Evolutionary conservation across 2,113 vertebrate species (phyloP), one percentile per base, ranked within the genome.

Genomic region (Myotis brandtii): DNA sequence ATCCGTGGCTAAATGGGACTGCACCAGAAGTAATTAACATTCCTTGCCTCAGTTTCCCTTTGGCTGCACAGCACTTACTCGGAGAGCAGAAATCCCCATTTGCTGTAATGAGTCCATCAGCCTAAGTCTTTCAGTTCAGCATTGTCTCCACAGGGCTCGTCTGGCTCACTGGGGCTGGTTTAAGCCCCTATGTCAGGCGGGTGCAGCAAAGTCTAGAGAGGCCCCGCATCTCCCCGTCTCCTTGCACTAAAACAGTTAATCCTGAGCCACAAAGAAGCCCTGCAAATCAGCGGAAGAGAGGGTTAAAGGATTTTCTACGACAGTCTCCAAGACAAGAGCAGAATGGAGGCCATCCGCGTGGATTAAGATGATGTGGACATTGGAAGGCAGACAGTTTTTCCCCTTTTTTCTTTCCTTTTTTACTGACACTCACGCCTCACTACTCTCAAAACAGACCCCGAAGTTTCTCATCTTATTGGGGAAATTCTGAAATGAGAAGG

Each of bases 201-300:
- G 30, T 23, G 43, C 73, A 67, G 86, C 67, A 25, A 21, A 27
- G 27, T 3, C 16, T 0, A 1, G 30, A 76, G 83, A 2, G 10
- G 64, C 94, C 67, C 72, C n/a, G 13, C 70, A 25, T 0, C 62
- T 88, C 91, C 79, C 92, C 0, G 2, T 30, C 76, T 72, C 67
- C 95, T 93, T 64, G 48, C 93, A 97, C 97, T 92, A 54, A 96
- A 97, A 96, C 32, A 72, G 89, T 84, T 91, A 73, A 93, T 94
- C 92, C 92, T 83, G 93, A 91, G 92, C 3, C 46, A 25, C 92
- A 89, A 50, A 95, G 3, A 8, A 73, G 25, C 0, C 21, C 62
- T 25, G 12, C n/a, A 32, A 11, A 64, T 30, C 3, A 62, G 72
- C n/a, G 0, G 17, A 73, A 81, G 13, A 64, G 56, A 8, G 84